Base-by-base conservation (phyloP, 2,113 vertebrate species). In the Brienomyrus longianalis region DNA sequence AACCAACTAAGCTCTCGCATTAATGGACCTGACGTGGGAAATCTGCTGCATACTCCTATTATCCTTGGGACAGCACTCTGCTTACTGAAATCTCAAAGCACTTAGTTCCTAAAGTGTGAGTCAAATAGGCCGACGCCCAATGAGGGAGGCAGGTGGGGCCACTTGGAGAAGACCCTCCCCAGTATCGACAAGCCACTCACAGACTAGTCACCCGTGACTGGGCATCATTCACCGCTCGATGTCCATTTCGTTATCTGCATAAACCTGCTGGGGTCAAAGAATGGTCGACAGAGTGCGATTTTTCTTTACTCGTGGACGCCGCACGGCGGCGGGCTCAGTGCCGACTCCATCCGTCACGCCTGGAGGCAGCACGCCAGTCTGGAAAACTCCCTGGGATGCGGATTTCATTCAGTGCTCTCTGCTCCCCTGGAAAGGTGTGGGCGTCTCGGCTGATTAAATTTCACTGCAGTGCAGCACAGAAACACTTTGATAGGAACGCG, bases 391-490 rank as follows among this genome's bases (percentile, higher is more conserved):
- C 11, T 27, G 15, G 51, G 48, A 87, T 13, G 31, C 27, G 15
- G 27, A 87, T 87, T 87, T 87, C 51, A 56, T 87, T 87, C 5
- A 87, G 27, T 27, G 50, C 48, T 35, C 85, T 19, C 51, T 56
- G n/a, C 31, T 56, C n/a, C 51, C 35, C 31, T 35, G 85, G 15
- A 87, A 87, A 52, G 23, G 85, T 87, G 85, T 87, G 51, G 85
- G 50, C 31, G 27, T 52, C 23, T 87, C 23, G 2, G 85, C 51
- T 39, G 51, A 87, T 87, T 48, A 87, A 87, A 54, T 56, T 56
- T 87, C 85, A 87, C 85, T 87, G 85, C 85, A 87, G 85, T 35
- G 50, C 50, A 87, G 85, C 51, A 54, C 11, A 35, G 13, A 56
- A 35, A 56, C 51, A 56, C 86, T 56, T 66, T 43, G 4, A 89